phyloP scores from a whole-genome alignment of 2,113 vertebrate species.

The Hyperoodon ampullatus region DNA sequence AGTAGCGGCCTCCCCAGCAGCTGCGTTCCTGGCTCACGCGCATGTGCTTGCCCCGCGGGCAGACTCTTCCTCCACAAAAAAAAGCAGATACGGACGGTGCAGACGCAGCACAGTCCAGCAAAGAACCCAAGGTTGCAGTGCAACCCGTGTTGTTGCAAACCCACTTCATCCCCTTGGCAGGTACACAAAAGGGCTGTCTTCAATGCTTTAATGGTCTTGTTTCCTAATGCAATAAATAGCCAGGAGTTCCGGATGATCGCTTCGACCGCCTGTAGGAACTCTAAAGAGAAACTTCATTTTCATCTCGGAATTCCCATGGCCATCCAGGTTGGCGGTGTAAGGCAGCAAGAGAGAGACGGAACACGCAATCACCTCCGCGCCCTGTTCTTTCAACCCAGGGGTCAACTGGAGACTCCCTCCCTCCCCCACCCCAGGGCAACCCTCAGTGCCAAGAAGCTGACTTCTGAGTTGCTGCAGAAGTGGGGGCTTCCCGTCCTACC shows the following conservation, averaged over 20 bases:
- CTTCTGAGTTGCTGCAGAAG: conserved; percentile 70
- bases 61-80: conserved; percentile 83
- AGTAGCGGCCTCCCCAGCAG: conserved; percentile 85
- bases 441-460: conserved; percentile 64
- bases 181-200: conserved; percentile 99
- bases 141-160: conserved; percentile 84
- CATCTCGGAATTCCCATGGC: conserved; percentile 43
- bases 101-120: conserved; percentile 51
- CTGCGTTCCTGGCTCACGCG: conserved; percentile 85
- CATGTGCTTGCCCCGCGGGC: conserved; percentile 93
- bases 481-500: background rate
- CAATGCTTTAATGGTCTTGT: conserved; percentile 91
- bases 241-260: conserved; percentile 85
- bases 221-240: conserved; percentile 96
- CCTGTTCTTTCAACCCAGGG: conserved; percentile 48
- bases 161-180: conserved; percentile 92
- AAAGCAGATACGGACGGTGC: conserved; percentile 62
- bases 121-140: conserved; percentile 87
- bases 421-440: background rate
- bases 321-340: background rate
- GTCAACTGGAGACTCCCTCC: conserved; percentile 33
- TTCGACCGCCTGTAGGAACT: conserved; percentile 73
- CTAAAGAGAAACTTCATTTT: conserved; percentile 48
- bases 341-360: background rate
- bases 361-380: background rate